Conservation (phyloP, 2,888 invertebrate species). For the Meta bourneti region DNA sequence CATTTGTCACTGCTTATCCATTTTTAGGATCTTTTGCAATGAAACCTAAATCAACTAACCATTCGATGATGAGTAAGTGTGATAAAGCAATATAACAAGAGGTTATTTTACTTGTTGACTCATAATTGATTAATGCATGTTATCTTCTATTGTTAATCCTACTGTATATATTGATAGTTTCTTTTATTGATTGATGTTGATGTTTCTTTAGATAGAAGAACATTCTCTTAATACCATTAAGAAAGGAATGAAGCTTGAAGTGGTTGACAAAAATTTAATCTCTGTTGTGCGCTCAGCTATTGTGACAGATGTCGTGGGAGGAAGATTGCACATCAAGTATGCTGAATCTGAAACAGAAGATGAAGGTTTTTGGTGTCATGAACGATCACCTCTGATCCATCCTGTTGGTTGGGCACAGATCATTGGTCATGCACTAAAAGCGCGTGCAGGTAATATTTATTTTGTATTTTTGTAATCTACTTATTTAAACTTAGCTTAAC, state of each 20-base stretch:
- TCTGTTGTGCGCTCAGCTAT: slow-evolving; percentile 93
- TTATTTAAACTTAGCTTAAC: too few species aligned
- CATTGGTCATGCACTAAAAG: slow-evolving; percentile 93
- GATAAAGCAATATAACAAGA: too few species aligned
- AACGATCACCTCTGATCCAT: slow-evolving; percentile 95
- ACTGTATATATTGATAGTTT: neutral
- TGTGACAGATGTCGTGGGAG: slow-evolving; percentile 94
- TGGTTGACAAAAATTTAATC: slow-evolving; percentile 97
- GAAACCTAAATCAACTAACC: too few species aligned
- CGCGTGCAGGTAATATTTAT: slow-evolving; percentile 84
- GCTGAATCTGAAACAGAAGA: slow-evolving; percentile 86
- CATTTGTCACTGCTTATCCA: too few species aligned
- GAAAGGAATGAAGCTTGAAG: slow-evolving; percentile 90
- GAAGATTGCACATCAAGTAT: slow-evolving; percentile 93
- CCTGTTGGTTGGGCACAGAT: slow-evolving; percentile 97
- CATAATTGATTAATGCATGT: too few species aligned
- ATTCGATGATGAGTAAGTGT: too few species aligned
- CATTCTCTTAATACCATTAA: slow-evolving; percentile 81
- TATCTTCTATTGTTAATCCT: too few species aligned
- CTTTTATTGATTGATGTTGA: neutral
- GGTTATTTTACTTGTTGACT: too few species aligned
- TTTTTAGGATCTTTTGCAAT: too few species aligned
- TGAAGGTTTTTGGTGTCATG: slow-evolving; percentile 96
- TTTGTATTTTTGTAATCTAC: neutral
- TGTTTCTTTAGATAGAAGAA: slow-evolving; percentile 79